Base-by-base conservation (phyloP, 2,888 invertebrate species). In the Chelonus formosanus region DNA sequence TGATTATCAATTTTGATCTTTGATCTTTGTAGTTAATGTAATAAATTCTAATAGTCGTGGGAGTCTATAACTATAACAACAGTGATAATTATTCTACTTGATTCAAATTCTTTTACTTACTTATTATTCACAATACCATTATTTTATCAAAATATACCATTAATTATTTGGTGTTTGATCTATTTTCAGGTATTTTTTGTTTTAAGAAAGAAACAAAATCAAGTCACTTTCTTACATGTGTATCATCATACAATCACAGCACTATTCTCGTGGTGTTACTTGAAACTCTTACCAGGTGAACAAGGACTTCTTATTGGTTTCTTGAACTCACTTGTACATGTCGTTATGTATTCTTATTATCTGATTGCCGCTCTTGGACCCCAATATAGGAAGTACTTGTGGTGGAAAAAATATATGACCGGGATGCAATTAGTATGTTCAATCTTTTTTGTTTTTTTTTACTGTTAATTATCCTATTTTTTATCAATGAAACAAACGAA, bases 321-420 rank as follows among this genome's bases (percentile, higher is more conserved):
- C 71, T 81, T 93, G 3, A 94, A 94, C 81, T 90, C 92, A 0
- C 86, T 90, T 67, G 92, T 94, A 0, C 94, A 94, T 79, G 88
- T 93, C 0, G 86, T 94, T 72, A 94, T 95, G 94, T 94, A 94
- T 79, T 86, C 89, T 0, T 94, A 94, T 78, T 94, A 94, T 75
- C 88, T 92, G 48, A 82, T 94, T 78, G 87, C 94, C 0, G 92
- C 92, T 0, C 84, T 93, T 68, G 94, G 94, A 8, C 93, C 93
- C 0, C 81, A 87, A 35, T 89, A 90, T 71, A 89, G 89, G 67
- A 91, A 91, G 77, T 93, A 91, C 80, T 85, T 94, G 55, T 92
- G 92, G 89, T 94, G 94, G 94, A 95, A 94, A 82, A 92, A 90
- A 74, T 91, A 94, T 79, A 90, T 95, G 85, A 94, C 94, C 0